A percentile compares a stretch with the other conserved stretches of the same genome.
Evolutionary conservation across 2,113 vertebrate species (phyloP).

Genomic region (Xerus inauris): DNA sequence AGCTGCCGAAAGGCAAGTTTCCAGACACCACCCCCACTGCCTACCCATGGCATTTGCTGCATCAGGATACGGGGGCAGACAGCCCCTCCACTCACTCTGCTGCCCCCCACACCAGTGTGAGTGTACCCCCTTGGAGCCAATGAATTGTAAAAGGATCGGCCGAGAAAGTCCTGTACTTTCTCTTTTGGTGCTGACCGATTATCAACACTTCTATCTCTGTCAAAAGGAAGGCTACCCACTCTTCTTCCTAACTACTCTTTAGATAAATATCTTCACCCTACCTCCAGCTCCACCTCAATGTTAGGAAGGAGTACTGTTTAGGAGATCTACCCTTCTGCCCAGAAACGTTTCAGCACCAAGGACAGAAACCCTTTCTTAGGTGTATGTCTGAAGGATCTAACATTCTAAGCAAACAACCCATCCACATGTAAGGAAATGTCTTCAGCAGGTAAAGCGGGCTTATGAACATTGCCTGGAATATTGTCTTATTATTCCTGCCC

Average conservation of each 20-base stretch:
- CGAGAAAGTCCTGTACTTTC: not conserved
- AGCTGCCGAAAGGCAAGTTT: conserved; percentile 3
- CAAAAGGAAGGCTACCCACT: not conserved
- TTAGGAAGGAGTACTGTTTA: not conserved
- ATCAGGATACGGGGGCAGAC: not conserved
- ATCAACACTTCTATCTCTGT: not conserved
- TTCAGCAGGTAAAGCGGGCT: not conserved
- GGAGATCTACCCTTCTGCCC: not conserved
- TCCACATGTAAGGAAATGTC: not conserved
- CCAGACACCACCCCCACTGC: conserved; percentile 16
- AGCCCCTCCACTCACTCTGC: conserved; percentile 2
- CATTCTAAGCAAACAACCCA: not conserved
- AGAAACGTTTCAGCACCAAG: conserved; percentile 33
- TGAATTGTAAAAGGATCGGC: not conserved
- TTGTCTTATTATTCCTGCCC: not conserved
- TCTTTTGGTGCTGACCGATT: not conserved
- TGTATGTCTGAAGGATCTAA: not conserved
- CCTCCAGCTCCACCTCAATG: not conserved
- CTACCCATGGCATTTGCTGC: not conserved
- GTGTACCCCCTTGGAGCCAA: not conserved
- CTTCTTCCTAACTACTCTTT: not conserved
- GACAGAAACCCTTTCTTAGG: not conserved
- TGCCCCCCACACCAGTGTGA: not conserved
- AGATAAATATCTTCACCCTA: not conserved
- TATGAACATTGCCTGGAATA: not conserved